phyloP scores from a whole-genome alignment of 2,113 vertebrate genomes.

The Chloroceryle aenea region DNA sequence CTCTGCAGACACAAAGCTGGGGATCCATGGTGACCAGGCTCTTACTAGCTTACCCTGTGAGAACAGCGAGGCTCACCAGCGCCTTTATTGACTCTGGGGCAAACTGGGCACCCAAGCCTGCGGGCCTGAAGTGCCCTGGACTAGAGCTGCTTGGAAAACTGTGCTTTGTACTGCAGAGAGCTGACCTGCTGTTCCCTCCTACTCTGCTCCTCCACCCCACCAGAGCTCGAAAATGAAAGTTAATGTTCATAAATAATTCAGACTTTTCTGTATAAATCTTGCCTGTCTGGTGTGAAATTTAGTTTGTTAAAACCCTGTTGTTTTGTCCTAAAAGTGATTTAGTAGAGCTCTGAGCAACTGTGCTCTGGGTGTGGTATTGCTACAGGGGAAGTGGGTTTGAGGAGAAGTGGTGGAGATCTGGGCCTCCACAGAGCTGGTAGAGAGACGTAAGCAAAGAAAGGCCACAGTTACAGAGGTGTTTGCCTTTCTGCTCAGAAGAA shows the following conservation, averaged over 20 bases:
- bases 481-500: neutral
- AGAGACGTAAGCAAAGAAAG: neutral
- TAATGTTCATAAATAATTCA: neutral
- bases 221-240: neutral
- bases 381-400: neutral
- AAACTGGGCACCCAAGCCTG: neutral
- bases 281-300: neutral
- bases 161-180: neutral
- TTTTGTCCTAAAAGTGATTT: neutral
- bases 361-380: neutral
- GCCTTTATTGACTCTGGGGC: neutral
- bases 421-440: neutral
- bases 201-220: neutral
- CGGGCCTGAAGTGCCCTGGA: neutral
- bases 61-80: neutral
- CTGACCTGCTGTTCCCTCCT: neutral
- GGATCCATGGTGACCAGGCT: neutral
- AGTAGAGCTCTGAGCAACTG: neutral
- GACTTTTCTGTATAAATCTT: neutral
- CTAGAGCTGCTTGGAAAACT: neutral
- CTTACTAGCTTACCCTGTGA: neutral
- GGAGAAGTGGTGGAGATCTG: neutral
- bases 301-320: neutral
- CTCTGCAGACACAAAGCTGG: neutral
- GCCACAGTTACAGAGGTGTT: fast-evolving